Conservation (phyloP, 2,888 invertebrate species). For the Piscicola geometra region DNA sequence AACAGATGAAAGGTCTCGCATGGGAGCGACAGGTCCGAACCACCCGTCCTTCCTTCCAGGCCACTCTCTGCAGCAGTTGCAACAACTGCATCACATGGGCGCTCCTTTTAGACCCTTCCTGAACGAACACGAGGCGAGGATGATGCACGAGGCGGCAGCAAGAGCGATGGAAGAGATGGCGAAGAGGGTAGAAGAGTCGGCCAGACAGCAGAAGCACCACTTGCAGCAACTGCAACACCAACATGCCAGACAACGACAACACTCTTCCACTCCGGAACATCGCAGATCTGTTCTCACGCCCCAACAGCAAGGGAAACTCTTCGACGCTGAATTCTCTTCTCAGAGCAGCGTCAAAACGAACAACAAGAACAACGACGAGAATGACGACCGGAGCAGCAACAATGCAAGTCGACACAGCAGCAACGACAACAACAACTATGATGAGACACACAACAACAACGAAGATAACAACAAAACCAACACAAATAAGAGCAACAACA, state of each 20-base stretch:
- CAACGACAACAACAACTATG: neutral
- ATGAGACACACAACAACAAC: neutral
- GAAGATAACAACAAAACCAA: neutral
- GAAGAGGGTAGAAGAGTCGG: constrained; percentile 27
- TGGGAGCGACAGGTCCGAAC: neutral
- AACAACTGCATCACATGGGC: constrained; percentile 22
- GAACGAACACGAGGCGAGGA: constrained; percentile 28
- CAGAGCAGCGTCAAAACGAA: neutral
- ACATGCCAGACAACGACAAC: neutral
- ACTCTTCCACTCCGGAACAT: neutral
- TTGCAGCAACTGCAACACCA: constrained; percentile 22
- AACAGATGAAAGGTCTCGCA: constrained; percentile 8
- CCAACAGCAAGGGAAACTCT: neutral
- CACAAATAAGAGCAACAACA: neutral
- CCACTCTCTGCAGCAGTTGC: constrained; percentile 21
- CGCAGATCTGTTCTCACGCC: neutral
- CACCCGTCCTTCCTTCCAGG: constrained; percentile 3
- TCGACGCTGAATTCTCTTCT: neutral
- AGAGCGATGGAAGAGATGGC: constrained; percentile 32
- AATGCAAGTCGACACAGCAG: neutral
- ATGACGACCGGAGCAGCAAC: constrained; percentile 8
- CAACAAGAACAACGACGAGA: neutral
- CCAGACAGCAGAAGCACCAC: constrained; percentile 17
- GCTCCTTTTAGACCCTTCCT: constrained; percentile 25
- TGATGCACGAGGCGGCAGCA: constrained; percentile 32